These are phyloP conservation scores for Tinamus major DNA, from an alignment of 2,797 vertebrate genomes.

Conservation along the genomic window DNA sequence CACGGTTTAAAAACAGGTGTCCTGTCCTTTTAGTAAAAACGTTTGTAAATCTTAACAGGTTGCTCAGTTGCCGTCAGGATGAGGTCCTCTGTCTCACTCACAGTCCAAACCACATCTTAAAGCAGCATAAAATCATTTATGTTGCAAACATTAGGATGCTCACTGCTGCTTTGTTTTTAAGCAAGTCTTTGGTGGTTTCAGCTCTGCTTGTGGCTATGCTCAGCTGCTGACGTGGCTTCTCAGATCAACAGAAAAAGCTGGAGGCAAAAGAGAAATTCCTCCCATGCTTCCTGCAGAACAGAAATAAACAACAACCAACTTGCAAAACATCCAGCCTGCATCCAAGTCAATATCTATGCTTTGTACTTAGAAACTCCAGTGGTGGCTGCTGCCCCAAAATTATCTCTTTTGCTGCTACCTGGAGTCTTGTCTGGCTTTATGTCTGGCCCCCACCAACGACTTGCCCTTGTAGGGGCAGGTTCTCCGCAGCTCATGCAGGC, in stretches of 20 bases:
- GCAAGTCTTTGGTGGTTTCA: background rate
- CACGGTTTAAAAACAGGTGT: background rate
- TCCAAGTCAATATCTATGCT: background rate
- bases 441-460: background rate
- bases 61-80: background rate
- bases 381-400: background rate
- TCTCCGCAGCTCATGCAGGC: background rate
- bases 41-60: background rate
- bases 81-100: background rate
- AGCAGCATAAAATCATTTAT: background rate
- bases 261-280: background rate
- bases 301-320: background rate
- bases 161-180: background rate
- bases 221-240: background rate
- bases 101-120: background rate
- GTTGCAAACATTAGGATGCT: background rate
- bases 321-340: conserved; percentile 1
- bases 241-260: background rate
- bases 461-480: too few relatives aligned
- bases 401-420: background rate
- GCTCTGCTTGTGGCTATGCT: background rate
- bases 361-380: background rate
- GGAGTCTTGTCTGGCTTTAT: background rate
- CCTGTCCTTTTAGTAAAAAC: background rate
- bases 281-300: background rate